Evolutionary conservation across 1,140 invertebrate genomes (phyloP), one percentile per base, ranked within the genome.

Genomic region (Homalodisca vitripennis): DNA sequence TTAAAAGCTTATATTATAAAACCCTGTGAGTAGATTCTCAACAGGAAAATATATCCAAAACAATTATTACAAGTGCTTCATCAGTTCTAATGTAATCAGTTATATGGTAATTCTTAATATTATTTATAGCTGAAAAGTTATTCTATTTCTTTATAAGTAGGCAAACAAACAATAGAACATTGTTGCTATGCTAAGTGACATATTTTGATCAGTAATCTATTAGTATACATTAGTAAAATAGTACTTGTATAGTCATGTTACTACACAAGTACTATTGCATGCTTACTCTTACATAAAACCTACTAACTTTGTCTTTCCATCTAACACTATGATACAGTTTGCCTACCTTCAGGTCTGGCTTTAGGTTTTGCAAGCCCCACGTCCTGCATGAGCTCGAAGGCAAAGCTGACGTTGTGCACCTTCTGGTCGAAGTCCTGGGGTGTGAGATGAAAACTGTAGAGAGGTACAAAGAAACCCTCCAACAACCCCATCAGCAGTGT

Each of bases 311-410:
- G 17, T 3, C 12, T 6, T 53, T 20, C 48, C 6, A n/a, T 14
- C 22, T 53, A 53, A 20, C 3, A 14, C 17, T 34, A 20, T 20
- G 41, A 31, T 62, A 27, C 12, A 34, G 29, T 6, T 32, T 64
- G 67, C 67, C 77, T 84, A 96, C 94, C 94, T 91, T 98, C 95
- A 12, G 95, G 94, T 74, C 98, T 84, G 13, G 96, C 95, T 83
- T 98, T 98, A 0, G 97, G 96, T 79, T 92, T 95, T 1, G 91
- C 89, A n/a, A 99, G 80, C 3, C 96, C 97, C 70, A 95, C 93
- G 81, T 99, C 97, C 80, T 96, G 92, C 97, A 99, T 99, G 26
- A 99, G 82, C 75, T 98, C 95, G 83, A 99, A 99, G 2, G 97
- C 92, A 79, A 99, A 97, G 0, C 87, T 83, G 3, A 99, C 97